A percentile compares a stretch with the other conserved stretches of the same genome.
phyloP scores from a whole-genome alignment of 1,140 invertebrate genomes.

The Drosophila paulistorum region DNA sequence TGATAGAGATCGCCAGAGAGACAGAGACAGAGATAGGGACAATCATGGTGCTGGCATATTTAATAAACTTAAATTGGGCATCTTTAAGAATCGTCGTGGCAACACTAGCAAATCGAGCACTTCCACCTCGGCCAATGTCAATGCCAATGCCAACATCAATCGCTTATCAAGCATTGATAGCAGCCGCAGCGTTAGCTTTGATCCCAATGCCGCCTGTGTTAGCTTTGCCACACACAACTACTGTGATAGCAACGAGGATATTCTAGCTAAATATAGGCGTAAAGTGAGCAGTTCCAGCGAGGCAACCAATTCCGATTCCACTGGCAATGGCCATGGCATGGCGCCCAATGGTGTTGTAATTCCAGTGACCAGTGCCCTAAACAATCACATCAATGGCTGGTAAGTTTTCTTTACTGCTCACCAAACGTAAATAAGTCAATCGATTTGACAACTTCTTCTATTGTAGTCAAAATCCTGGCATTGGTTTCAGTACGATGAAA shows the following conservation, averaged over 20 bases:
- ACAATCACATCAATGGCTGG: constrained; percentile 56
- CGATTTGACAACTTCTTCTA: background rate
- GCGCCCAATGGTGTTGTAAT: background rate
- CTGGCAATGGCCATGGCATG: constrained; percentile 63
- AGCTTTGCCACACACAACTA: constrained; percentile 46
- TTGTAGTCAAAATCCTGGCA: constrained; percentile 30
- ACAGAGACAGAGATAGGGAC: constrained; percentile 33
- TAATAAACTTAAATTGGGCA: constrained; percentile 87
- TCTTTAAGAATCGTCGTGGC: constrained; percentile 86
- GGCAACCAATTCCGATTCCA: constrained; percentile 83
- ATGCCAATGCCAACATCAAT: constrained; percentile 4
- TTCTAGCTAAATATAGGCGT: constrained; percentile 96
- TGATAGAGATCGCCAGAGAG: constrained; percentile 30
- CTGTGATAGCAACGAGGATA: constrained; percentile 90
- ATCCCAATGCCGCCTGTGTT: constrained; percentile 51
- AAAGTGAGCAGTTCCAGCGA: constrained; percentile 88
- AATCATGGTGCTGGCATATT: constrained; percentile 84
- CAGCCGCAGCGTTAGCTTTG: constrained; percentile 71
- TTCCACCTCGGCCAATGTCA: background rate
- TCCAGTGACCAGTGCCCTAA: constrained; percentile 12
- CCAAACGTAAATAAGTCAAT: no score
- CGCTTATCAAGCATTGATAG: constrained; percentile 17
- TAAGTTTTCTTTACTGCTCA: constrained; percentile 24
- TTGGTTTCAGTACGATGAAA: constrained; percentile 92
- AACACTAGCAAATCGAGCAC: constrained; percentile 75